phyloP scores from a whole-genome alignment of 2,797 vertebrate genomes.

The Mormyrus proboscirostris region DNA sequence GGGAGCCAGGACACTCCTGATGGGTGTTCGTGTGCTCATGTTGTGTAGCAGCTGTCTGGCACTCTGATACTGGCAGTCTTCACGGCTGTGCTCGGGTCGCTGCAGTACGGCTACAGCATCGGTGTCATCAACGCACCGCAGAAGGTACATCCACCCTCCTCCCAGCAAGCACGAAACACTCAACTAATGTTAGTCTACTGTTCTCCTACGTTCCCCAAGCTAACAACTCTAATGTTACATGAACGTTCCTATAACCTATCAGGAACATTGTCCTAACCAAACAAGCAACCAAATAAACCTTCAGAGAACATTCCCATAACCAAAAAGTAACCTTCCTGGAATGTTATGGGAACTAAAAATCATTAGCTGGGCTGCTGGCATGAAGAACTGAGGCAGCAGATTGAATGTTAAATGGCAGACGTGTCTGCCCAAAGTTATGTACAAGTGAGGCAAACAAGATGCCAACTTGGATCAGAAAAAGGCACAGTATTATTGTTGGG shows the following conservation, averaged over 20 bases:
- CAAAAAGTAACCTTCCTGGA: neutral
- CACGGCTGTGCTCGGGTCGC: conserved; percentile 76
- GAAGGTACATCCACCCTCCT: conserved; percentile 56
- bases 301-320: neutral
- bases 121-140: conserved; percentile 96
- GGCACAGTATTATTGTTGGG: neutral
- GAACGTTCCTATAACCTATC: neutral
- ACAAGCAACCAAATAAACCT: neutral
- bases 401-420: neutral
- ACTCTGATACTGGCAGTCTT: conserved; percentile 77
- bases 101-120: conserved; percentile 87
- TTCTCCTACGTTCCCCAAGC: neutral
- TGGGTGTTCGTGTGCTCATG: conserved; percentile 23
- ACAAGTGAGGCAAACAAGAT: neutral
- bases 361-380: neutral
- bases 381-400: neutral
- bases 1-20: neutral
- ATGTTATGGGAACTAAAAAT: neutral
- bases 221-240: neutral
- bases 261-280: neutral
- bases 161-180: neutral
- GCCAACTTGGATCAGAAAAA: neutral
- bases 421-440: neutral
- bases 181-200: neutral
- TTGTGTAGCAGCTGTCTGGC: conserved; percentile 68